A percentile compares a stretch with the other conserved stretches of the same genome.
These are phyloP conservation scores for Gadopsis marmoratus DNA, from an alignment of 2,797 vertebrate species.

Conservation along the genomic window DNA sequence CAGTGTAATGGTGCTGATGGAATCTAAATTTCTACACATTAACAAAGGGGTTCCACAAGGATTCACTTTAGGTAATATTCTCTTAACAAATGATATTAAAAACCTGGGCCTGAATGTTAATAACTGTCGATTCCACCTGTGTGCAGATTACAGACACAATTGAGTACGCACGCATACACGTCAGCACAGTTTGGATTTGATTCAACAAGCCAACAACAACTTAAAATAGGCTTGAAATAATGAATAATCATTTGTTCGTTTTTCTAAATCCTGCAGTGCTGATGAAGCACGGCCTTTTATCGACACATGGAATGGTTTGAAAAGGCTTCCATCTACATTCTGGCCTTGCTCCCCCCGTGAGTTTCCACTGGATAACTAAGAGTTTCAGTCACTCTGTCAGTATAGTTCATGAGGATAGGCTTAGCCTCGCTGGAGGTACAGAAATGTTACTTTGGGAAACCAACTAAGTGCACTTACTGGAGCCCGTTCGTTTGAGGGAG, in stretches of 20 bases:
- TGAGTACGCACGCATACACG: not conserved
- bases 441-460: not conserved
- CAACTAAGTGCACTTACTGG: slow-evolving; percentile 84
- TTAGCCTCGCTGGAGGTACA: not conserved
- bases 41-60: slow-evolving; percentile 8
- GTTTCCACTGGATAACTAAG: not conserved
- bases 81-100: not conserved
- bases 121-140: not conserved
- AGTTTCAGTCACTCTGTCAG: not conserved
- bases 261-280: too few relatives aligned
- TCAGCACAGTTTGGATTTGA: not conserved
- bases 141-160: not conserved
- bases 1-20: not conserved
- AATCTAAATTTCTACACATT: not conserved
- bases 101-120: not conserved
- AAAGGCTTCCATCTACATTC: too few relatives aligned
- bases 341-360: too few relatives aligned
- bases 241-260: too few relatives aligned
- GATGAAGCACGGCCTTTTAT: too few relatives aligned
- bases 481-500: slow-evolving; percentile 91
- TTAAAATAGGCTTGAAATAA: too few relatives aligned
- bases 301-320: too few relatives aligned
- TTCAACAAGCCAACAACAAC: not conserved
- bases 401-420: not conserved
- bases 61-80: not conserved